These are phyloP conservation scores for Lichenostomus cassidix DNA, from an alignment of 2,113 vertebrate species.

Conservation along the genomic window DNA sequence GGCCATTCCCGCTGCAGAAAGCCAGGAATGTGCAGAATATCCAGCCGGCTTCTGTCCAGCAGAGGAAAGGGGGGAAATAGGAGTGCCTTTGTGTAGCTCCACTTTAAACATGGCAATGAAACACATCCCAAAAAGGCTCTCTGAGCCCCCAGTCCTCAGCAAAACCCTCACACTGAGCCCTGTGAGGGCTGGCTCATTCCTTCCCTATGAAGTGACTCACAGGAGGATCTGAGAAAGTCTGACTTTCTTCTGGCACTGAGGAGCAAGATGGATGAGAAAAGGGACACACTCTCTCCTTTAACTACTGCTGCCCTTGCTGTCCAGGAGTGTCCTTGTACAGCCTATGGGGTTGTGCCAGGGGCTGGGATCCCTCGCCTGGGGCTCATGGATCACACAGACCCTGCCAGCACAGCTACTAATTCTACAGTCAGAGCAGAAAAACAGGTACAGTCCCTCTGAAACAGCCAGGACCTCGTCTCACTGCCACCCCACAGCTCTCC, in stretches of 20 bases:
- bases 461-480: neutral
- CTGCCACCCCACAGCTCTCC: neutral
- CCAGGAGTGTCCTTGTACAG: neutral
- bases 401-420: neutral
- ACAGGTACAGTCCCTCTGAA: neutral
- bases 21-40: neutral
- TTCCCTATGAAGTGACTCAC: neutral
- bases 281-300: neutral
- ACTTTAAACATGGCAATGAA: neutral
- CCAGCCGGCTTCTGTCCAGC: neutral
- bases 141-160: neutral
- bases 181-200: neutral
- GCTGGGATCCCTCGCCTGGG: neutral
- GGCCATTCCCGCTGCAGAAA: neutral
- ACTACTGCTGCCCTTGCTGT: neutral
- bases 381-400: neutral
- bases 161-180: neutral
- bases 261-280: neutral
- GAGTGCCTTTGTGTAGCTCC: neutral
- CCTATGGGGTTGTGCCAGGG: fast-evolving
- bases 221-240: neutral
- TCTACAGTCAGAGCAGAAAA: neutral
- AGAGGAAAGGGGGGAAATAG: neutral
- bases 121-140: neutral
- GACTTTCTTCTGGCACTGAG: neutral